phyloP scores from a whole-genome alignment of 2,888 invertebrate genomes.

The Chymomyza caudatula region DNA sequence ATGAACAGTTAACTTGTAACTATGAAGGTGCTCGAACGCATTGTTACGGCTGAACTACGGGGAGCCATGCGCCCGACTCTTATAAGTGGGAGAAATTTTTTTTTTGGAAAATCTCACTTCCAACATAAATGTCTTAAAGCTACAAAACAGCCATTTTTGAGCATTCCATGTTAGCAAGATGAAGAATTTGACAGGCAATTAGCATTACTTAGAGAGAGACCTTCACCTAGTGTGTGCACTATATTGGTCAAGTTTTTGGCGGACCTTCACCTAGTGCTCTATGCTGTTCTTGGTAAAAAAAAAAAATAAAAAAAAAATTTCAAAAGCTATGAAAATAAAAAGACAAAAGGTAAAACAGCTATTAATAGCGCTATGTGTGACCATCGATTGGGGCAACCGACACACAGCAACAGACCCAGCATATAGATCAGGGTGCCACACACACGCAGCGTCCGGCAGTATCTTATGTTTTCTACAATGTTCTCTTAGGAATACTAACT shows the following conservation, averaged over 20 bases:
- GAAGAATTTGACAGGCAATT: neutral
- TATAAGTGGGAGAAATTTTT: no score
- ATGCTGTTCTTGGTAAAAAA: conserved; percentile 22
- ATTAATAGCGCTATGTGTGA: conserved; percentile 43
- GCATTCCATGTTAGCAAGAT: no score
- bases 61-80: no score
- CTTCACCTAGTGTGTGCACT: neutral
- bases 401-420: conserved; percentile 12
- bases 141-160: no score
- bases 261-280: conserved; percentile 6
- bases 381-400: conserved; percentile 69
- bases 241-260: neutral
- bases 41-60: no score
- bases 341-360: conserved; percentile 55
- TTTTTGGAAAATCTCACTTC: no score
- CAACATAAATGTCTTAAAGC: no score
- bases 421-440: conserved; percentile 36
- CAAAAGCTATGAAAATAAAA: conserved; percentile 44
- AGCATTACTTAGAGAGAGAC: neutral
- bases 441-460: conserved; percentile 36
- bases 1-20: no score
- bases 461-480: conserved; percentile 29
- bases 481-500: conserved; percentile 41
- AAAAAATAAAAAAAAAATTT: conserved; percentile 22
- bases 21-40: no score